Evolutionary conservation across 2,797 vertebrate species (phyloP).

Genomic region (Amblyopsis hoosieri): DNA sequence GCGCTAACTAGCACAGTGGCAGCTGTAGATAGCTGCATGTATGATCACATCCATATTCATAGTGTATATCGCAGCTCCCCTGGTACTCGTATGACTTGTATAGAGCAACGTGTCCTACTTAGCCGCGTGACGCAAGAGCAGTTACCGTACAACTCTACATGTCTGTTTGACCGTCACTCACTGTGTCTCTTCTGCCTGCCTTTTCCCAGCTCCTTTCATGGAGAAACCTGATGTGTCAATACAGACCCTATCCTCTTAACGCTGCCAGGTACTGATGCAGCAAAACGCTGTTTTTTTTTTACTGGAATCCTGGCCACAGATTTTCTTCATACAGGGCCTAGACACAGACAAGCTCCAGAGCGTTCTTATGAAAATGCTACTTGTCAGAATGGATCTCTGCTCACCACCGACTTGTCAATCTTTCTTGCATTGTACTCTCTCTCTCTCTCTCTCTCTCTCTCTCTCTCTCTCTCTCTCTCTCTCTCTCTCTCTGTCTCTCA

Average conservation of each 20-base stretch:
- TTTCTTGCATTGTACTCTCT: not conserved
- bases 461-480: slow-evolving; percentile 45
- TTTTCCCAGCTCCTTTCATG: too few species aligned
- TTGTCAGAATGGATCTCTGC: not conserved
- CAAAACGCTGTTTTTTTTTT: not conserved
- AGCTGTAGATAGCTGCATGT: slow-evolving; percentile 33
- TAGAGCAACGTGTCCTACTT: slow-evolving; percentile 43
- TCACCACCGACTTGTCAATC: not conserved
- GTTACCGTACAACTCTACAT: not conserved
- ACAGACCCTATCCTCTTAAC: too few species aligned
- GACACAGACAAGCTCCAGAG: not conserved
- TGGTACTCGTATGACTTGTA: slow-evolving; percentile 40
- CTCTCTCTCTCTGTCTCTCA: slow-evolving; percentile 41
- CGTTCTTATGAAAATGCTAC: not conserved
- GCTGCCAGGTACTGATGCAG: too few species aligned
- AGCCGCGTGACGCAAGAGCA: slow-evolving; percentile 37
- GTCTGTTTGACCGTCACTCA: not conserved
- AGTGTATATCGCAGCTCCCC: slow-evolving; percentile 35
- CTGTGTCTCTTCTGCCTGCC: not conserved
- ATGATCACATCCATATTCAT: slow-evolving; percentile 53
- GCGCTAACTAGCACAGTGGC: slow-evolving; percentile 27
- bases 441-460: not conserved
- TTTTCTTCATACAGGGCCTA: not conserved
- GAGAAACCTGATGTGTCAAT: too few species aligned
- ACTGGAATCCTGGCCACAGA: not conserved